Evolutionary conservation across 1,140 invertebrate genomes (phyloP).

Genomic region (Cydia pomonella): DNA sequence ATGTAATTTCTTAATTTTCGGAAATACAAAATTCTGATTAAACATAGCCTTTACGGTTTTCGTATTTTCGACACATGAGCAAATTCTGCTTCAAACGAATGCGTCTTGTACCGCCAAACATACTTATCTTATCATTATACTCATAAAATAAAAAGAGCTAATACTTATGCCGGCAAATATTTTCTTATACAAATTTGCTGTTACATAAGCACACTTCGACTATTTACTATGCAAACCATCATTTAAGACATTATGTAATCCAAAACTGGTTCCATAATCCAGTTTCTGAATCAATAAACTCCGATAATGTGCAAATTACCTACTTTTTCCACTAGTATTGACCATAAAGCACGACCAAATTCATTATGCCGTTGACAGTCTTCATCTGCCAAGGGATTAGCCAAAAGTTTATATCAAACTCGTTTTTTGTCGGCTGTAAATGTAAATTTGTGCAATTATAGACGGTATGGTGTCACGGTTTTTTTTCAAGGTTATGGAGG

Average conservation of each 20-base stretch:
- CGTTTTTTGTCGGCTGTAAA: background rate
- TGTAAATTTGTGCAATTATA: background rate
- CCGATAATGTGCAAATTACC: background rate
- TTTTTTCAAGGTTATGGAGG: background rate
- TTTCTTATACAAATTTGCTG: background rate
- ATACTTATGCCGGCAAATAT: background rate
- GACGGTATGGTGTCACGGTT: background rate
- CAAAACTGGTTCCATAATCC: background rate
- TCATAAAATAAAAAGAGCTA: background rate
- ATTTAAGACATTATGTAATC: constrained; percentile 6
- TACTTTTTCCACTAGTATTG: background rate
- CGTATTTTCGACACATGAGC: too few species aligned
- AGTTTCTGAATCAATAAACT: constrained; percentile 4
- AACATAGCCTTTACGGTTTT: too few species aligned
- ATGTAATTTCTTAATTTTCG: too few species aligned
- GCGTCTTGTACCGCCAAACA: too few species aligned
- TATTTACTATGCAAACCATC: background rate
- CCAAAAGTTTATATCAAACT: background rate
- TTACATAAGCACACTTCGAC: constrained; percentile 7
- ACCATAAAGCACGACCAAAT: background rate
- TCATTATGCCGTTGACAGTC: background rate
- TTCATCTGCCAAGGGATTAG: background rate
- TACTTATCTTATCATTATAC: background rate
- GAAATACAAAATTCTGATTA: too few species aligned
- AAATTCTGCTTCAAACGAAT: too few species aligned